Evolutionary conservation across 2,888 invertebrate genomes (phyloP), one percentile per base, ranked within the genome.

Genomic region (Euproctis similis): DNA sequence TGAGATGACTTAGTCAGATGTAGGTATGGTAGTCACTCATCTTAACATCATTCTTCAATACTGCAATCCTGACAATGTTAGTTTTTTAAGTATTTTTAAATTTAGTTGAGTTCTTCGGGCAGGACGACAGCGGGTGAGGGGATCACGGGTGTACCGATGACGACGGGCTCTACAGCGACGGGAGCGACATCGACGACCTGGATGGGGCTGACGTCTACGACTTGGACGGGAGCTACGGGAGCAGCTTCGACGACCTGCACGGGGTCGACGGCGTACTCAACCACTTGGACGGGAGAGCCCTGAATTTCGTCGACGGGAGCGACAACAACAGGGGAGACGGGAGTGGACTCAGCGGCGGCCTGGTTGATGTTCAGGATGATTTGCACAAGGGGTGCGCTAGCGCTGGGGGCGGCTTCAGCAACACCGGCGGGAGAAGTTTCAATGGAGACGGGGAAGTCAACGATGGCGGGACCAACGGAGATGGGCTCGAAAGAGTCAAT

Each of bases 61-160:
- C n/a, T n/a, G n/a, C n/a, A n/a, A n/a, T n/a, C n/a, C n/a, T n/a
- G n/a, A n/a, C n/a, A n/a, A n/a, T n/a, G n/a, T n/a, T n/a, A n/a
- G n/a, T n/a, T n/a, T n/a, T n/a, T n/a, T n/a, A n/a, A n/a, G n/a
- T n/a, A n/a, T n/a, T n/a, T n/a, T n/a, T n/a, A n/a, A 14, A 4
- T 14, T 57, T 58, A 63, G 58, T 59, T 63, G 26, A 67, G 57
- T 18, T 23, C 36, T 8, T 62, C 65, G 24, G 66, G 65, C 23
- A 64, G 59, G 23, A 49, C 34, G 20, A 40, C 28, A 17, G 55
- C 42, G 36, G 51, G 44, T 10, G 23, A 18, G n/a, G n/a, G n/a
- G n/a, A n/a, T n/a, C 42, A 62, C 41, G 30, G 60, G 58, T 31
- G 47, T 39, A 1, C 39, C 57, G 28, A 56, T 46, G 22, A 38